These are phyloP conservation scores for Buathra laborator DNA, from an alignment of 2,888 invertebrate genomes.

Conservation along the genomic window DNA sequence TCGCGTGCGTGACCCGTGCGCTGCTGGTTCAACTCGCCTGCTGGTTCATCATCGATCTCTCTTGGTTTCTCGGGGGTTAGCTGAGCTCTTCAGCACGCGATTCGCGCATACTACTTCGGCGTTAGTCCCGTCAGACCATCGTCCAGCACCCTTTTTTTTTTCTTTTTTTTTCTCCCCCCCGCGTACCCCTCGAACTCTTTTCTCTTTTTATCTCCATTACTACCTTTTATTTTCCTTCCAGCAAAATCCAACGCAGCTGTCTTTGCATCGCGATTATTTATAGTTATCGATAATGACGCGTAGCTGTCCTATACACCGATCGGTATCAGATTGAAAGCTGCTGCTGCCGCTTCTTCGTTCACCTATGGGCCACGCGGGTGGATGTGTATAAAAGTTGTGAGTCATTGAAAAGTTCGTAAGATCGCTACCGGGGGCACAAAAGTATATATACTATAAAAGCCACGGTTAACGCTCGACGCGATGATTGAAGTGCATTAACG, in stretches of 20 bases:
- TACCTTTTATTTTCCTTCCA: constrained; percentile 61
- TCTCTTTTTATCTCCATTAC: not conserved
- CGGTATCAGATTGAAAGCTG: constrained; percentile 70
- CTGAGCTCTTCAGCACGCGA: constrained; percentile 65
- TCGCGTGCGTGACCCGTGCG: constrained; percentile 76
- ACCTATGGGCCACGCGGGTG: constrained; percentile 3
- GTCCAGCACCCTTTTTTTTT: constrained; percentile 48
- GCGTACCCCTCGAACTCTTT: constrained; percentile 16
- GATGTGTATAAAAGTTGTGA: constrained; percentile 67
- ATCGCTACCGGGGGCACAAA: constrained; percentile 41
- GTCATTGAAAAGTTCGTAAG: constrained; percentile 71
- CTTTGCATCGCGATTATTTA: constrained; percentile 64
- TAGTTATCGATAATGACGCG: constrained; percentile 71
- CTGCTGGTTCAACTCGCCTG: constrained; percentile 73
- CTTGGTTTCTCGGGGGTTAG: constrained; percentile 46
- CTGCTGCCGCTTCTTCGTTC: constrained; percentile 8
- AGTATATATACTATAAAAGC: constrained; percentile 52
- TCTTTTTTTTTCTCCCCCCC: constrained; percentile 24
- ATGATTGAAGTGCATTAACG: constrained; percentile 79
- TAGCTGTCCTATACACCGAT: constrained; percentile 37
- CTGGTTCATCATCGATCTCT: constrained; percentile 79
- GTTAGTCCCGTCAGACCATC: constrained; percentile 36
- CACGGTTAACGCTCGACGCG: constrained; percentile 60
- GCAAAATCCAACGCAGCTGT: constrained; percentile 66
- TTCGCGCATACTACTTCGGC: constrained; percentile 60